A percentile compares a stretch with the other conserved stretches of the same genome.
phyloP scores from a whole-genome alignment of 2,113 vertebrate genomes.

The Oceanites oceanicus region DNA sequence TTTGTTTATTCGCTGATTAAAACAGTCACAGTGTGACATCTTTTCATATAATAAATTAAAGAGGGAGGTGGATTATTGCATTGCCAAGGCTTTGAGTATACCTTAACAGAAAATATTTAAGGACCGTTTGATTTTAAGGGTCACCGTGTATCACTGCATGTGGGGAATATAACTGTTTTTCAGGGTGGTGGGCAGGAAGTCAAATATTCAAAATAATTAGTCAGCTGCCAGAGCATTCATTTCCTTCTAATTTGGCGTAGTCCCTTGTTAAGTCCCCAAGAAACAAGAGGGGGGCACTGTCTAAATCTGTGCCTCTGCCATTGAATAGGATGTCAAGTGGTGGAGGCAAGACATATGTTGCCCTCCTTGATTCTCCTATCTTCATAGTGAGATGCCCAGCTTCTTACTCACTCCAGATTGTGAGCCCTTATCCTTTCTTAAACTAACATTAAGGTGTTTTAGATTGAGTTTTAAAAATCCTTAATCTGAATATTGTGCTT shows the following conservation, averaged over 20 bases:
- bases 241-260: not conserved
- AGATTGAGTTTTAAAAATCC: not conserved
- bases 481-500: not conserved
- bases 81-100: not conserved
- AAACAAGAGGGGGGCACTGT: not conserved
- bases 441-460: not conserved
- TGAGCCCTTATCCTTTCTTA: not conserved
- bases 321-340: not conserved
- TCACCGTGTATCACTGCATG: not conserved
- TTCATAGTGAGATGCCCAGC: not conserved
- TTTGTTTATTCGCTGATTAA: constrained; percentile 46
- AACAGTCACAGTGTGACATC: constrained; percentile 39
- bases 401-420: not conserved
- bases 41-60: constrained; percentile 14
- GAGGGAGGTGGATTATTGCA: not conserved
- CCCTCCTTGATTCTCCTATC: not conserved
- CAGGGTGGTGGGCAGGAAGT: not conserved
- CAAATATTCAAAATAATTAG: not conserved
- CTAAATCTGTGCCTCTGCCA: not conserved
- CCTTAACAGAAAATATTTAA: constrained; percentile 3
- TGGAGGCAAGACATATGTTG: not conserved
- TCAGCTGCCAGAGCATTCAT: not conserved
- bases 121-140: not conserved
- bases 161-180: not conserved
- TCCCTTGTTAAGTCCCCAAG: not conserved